Base-by-base conservation (phyloP, 2,797 vertebrate species). In the Ptychadena robeensis region DNA sequence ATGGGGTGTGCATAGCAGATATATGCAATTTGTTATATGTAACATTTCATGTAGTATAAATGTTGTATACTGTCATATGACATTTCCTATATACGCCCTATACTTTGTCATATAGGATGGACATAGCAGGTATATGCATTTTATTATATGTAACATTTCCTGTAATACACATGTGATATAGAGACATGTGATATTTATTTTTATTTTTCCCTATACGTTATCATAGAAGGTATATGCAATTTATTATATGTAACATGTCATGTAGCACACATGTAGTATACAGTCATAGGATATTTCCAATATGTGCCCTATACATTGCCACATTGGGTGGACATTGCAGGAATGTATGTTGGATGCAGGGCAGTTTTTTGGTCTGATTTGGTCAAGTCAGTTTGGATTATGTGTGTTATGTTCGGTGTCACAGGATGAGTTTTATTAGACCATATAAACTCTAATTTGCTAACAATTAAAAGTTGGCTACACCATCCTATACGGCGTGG, bases 241-340 rank as follows among this genome's bases (percentile, higher is more conserved):
- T 9, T 25, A 22, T 35, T 22, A 9, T 28, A 5, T 34, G 30
- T 35, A 30, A 59, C 22, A 14, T 37, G n/a, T n/a, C n/a, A n/a
- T n/a, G n/a, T n/a, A n/a, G n/a, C n/a, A n/a, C 64, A 34, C 35
- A 74, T 28, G 53, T 38, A 2, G 9, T 73, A 22, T 75, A 64
- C 18, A 11, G 34, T 64, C 5, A 64, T 38, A 11, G 28, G 59
- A 25, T 63, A 9, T 2, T 63, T 2, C n/a, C n/a, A n/a, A n/a
- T n/a, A n/a, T 11, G 12, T 18, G 3, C 2, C 18, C 11, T 63
- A 63, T 63, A 63, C 25, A 28, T 8, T 28, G 25, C 4, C 28
- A 63, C 28, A 9, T 63, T 11, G 9, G n/a, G 38, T 40, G 38
- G 3, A 11, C 38, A 40, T 40, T 1, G 38, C 38, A 40, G 34